Percentiles rank a stretch among this genome's conserved stretches.
phyloP scores from a whole-genome alignment of 1,140 invertebrate genomes.

The Drosophila lini region DNA sequence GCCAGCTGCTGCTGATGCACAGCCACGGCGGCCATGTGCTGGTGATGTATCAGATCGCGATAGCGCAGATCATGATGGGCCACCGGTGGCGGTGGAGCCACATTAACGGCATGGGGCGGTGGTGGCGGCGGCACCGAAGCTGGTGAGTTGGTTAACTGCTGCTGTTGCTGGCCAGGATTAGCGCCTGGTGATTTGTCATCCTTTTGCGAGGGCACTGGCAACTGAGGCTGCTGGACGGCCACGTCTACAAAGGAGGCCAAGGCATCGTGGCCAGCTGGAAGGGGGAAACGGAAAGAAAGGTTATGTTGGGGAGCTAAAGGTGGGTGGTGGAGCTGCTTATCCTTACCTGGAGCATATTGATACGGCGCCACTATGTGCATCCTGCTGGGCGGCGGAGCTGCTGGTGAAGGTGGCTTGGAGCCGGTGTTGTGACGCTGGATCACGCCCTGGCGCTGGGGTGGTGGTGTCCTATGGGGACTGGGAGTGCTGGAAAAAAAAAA shows the following conservation, averaged over 20 bases:
- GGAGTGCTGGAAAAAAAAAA: constrained; percentile 67
- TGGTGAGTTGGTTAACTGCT: background rate
- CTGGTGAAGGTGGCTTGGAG: constrained; percentile 79
- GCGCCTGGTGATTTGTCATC: constrained; percentile 64
- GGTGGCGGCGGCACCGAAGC: constrained; percentile 29
- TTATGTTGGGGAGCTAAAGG: background rate
- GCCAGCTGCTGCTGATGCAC: constrained; percentile 68
- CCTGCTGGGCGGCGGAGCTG: constrained; percentile 73
- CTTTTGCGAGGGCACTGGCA: constrained; percentile 89
- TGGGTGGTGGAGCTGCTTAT: no score
- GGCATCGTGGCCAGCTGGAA: constrained; percentile 90
- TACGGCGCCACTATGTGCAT: constrained; percentile 83
- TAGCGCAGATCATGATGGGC: constrained; percentile 78
- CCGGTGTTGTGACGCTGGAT: constrained; percentile 54
- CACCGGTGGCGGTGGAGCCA: constrained; percentile 51
- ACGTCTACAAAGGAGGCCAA: constrained; percentile 94
- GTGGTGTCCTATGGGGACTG: constrained; percentile 86
- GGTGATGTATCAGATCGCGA: constrained; percentile 83
- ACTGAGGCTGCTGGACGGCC: constrained; percentile 92
- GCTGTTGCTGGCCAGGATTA: constrained; percentile 3
- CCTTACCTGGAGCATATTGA: constrained; percentile 85
- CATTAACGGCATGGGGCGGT: constrained; percentile 49
- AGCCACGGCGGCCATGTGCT: constrained; percentile 82
- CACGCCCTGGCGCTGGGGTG: constrained; percentile 83
- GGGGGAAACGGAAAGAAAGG: constrained; percentile 15